phyloP scores from a whole-genome alignment of 1,140 invertebrate genomes.

The Dinothrombium tinctorium region DNA sequence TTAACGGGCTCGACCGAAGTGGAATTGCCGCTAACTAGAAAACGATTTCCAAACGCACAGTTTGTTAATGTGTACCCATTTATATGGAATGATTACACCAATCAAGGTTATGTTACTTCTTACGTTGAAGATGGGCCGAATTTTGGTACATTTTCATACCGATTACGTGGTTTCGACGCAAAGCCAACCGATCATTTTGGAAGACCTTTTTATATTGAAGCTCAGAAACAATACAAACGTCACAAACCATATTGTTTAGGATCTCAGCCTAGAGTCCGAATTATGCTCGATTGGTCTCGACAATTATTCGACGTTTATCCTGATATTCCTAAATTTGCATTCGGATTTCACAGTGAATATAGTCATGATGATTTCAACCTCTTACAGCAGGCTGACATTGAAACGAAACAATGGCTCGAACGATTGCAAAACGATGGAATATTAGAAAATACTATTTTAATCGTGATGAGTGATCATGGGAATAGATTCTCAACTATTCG shows the following conservation, averaged over 20 bases:
- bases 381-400: constrained; percentile 45
- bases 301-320: constrained; percentile 34
- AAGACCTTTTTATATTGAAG: constrained; percentile 44
- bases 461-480: constrained; percentile 71
- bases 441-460: constrained; percentile 49
- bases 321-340: constrained; percentile 47
- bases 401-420: constrained; percentile 36
- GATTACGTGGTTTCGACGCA: constrained; percentile 58
- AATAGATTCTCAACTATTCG: constrained; percentile 47
- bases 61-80: constrained; percentile 55
- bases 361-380: constrained; percentile 62
- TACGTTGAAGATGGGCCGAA: constrained; percentile 64
- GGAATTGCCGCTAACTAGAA: constrained; percentile 61
- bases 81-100: constrained; percentile 47
- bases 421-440: constrained; percentile 16
- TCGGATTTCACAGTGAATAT: constrained; percentile 67
- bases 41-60: constrained; percentile 37
- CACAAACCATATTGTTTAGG: constrained; percentile 41
- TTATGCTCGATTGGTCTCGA: constrained; percentile 36
- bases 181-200: constrained; percentile 78
- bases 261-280: constrained; percentile 46
- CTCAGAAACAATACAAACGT: constrained; percentile 22
- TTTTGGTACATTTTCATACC: constrained; percentile 69
- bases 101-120: constrained; percentile 40
- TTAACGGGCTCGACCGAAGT: constrained; percentile 60